These are phyloP conservation scores for Ametastegia equiseti DNA, from an alignment of 2,888 invertebrate genomes.

Conservation along the genomic window DNA sequence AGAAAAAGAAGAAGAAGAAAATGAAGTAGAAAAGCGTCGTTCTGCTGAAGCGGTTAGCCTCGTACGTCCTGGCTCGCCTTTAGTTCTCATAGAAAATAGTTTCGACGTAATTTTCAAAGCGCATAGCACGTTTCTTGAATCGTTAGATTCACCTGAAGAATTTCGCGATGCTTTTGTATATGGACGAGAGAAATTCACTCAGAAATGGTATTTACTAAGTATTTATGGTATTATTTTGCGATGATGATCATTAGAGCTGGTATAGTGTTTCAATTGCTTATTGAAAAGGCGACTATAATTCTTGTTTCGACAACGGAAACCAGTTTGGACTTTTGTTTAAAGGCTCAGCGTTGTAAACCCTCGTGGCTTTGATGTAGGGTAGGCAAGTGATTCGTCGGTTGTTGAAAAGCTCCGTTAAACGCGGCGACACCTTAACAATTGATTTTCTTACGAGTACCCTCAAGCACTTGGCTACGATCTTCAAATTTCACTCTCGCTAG, in stretches of 20 bases:
- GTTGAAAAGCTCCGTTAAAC: neutral
- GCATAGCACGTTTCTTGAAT: constrained; percentile 3
- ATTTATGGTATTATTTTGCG: neutral
- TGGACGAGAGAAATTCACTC: neutral
- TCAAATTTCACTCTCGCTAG: constrained; percentile 27
- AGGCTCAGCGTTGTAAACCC: neutral
- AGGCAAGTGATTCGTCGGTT: constrained; percentile 4
- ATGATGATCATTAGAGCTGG: too few relatives aligned
- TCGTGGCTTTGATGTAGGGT: constrained; percentile 18
- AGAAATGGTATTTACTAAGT: neutral
- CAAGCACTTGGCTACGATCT: constrained; percentile 6
- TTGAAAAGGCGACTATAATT: neutral
- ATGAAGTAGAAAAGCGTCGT: constrained; percentile 18
- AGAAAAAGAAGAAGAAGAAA: constrained; percentile 43
- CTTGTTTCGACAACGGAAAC: neutral
- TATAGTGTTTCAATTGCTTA: neutral
- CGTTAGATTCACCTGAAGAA: neutral
- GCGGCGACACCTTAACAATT: constrained; percentile 29
- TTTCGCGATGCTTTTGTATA: neutral
- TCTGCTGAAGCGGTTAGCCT: constrained; percentile 37
- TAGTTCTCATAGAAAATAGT: constrained; percentile 10
- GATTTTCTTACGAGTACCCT: constrained; percentile 7
- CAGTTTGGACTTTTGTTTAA: neutral
- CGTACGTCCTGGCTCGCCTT: neutral
- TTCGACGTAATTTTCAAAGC: constrained; percentile 26